Evolutionary conservation across 2,888 invertebrate genomes (phyloP).

Genomic region (Lepeophtheirus nordmannii): DNA sequence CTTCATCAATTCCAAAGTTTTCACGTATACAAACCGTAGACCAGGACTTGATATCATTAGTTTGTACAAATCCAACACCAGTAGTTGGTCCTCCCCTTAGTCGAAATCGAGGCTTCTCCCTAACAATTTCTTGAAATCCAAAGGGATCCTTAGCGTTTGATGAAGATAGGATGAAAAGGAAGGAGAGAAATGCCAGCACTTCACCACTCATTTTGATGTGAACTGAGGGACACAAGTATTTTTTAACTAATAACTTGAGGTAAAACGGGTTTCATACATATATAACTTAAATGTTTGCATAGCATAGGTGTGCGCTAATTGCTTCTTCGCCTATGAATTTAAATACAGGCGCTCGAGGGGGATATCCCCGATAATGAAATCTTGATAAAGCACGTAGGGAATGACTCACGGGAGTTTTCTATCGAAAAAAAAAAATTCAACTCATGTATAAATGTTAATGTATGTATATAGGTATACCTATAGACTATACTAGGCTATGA

Average conservation of each 20-base stretch:
- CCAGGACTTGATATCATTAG: neutral
- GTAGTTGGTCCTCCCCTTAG: neutral
- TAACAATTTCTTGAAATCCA: neutral
- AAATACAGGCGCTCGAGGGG: too few relatives aligned
- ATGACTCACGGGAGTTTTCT: conserved; percentile 8
- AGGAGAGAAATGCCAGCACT: neutral
- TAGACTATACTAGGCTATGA: too few relatives aligned
- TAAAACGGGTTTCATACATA: neutral
- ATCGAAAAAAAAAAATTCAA: neutral
- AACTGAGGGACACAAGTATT: neutral
- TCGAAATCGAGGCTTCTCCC: neutral
- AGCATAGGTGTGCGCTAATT: too few relatives aligned
- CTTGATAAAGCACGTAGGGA: neutral
- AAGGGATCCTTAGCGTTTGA: neutral
- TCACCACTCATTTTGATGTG: neutral
- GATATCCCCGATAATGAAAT: neutral
- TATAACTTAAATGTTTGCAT: too few relatives aligned
- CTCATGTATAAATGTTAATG: too few relatives aligned
- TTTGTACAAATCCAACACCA: neutral
- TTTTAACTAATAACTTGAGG: neutral
- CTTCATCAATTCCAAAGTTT: neutral
- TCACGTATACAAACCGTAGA: neutral
- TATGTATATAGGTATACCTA: too few relatives aligned
- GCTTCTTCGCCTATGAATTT: too few relatives aligned
- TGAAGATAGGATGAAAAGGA: neutral